A percentile compares a stretch with the other conserved stretches of the same genome.
These are phyloP conservation scores for Phthorimaea operculella DNA, from an alignment of 1,140 invertebrate species.

Conservation along the genomic window DNA sequence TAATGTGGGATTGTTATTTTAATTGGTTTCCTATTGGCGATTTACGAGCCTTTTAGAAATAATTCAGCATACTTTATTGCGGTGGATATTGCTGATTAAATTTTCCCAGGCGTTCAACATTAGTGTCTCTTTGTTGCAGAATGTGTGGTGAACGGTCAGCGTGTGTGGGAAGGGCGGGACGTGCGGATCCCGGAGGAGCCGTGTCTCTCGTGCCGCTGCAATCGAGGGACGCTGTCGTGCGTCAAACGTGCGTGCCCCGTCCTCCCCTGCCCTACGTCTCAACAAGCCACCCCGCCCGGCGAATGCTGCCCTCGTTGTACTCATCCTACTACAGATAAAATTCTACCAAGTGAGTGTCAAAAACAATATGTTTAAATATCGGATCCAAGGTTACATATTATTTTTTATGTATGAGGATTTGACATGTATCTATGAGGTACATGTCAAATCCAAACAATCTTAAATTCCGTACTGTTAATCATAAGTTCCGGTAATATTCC, in stretches of 20 bases:
- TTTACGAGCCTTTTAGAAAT: not conserved
- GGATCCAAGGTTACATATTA: no score
- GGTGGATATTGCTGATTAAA: not conserved
- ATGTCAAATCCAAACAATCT: no score
- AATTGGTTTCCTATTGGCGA: not conserved
- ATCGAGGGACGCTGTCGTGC: conserved; percentile 79
- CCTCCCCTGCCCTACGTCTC: conserved; percentile 77
- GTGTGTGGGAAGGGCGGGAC: conserved; percentile 77
- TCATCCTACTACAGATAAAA: conserved; percentile 69
- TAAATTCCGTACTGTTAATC: no score
- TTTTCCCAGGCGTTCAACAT: not conserved
- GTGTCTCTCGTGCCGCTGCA: conserved; percentile 87
- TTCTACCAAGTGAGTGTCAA: conserved; percentile 59
- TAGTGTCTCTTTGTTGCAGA: conserved; percentile 62
- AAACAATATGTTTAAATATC: no score
- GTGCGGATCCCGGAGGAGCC: conserved; percentile 84
- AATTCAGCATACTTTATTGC: not conserved
- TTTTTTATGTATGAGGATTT: no score
- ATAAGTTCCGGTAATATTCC: no score
- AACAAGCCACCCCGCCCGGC: conserved; percentile 74
- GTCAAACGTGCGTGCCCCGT: conserved; percentile 86
- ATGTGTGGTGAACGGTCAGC: conserved; percentile 79
- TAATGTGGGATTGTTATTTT: not conserved
- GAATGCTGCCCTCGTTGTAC: conserved; percentile 88
- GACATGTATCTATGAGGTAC: no score